A percentile compares a stretch with the other conserved stretches of the same genome.
Conservation (phyloP, 2,797 vertebrate species). For the Potorous gilbertii region DNA sequence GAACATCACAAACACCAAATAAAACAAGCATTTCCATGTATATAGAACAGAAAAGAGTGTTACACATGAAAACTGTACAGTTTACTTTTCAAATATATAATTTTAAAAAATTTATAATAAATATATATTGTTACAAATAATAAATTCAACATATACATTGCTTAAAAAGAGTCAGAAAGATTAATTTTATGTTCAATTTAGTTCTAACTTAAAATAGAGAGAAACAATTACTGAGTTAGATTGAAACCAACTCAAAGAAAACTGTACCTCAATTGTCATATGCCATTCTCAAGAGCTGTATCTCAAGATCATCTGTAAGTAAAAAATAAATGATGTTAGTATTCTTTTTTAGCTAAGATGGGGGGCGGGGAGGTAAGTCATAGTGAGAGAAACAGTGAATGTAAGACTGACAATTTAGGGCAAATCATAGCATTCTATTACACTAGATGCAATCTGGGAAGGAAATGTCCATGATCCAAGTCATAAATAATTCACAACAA, state of each 20-base stretch:
- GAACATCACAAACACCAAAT: background rate
- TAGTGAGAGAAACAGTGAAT: slow-evolving; percentile 49
- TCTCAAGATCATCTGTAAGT: slow-evolving; percentile 63
- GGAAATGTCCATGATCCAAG: slow-evolving; percentile 65
- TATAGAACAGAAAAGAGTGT: background rate
- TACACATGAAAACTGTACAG: background rate
- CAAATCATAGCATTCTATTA: slow-evolving; percentile 73
- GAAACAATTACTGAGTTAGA: background rate
- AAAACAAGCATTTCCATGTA: background rate
- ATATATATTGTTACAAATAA: background rate
- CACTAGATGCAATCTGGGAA: slow-evolving; percentile 61
- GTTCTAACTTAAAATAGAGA: background rate
- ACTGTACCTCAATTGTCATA: background rate
- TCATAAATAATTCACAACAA: slow-evolving; percentile 64
- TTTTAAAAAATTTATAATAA: background rate
- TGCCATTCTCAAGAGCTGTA: slow-evolving; percentile 28
- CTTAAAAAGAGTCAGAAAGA: background rate
- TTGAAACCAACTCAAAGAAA: background rate
- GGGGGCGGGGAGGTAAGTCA: background rate
- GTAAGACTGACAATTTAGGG: slow-evolving; percentile 76
- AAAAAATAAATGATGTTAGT: slow-evolving; percentile 75
- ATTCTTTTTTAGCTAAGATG: slow-evolving; percentile 14
- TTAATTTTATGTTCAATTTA: background rate
- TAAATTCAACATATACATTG: background rate
- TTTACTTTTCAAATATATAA: background rate